phyloP scores from a whole-genome alignment of 2,797 vertebrate genomes.

The Rhinoraja longicauda region DNA sequence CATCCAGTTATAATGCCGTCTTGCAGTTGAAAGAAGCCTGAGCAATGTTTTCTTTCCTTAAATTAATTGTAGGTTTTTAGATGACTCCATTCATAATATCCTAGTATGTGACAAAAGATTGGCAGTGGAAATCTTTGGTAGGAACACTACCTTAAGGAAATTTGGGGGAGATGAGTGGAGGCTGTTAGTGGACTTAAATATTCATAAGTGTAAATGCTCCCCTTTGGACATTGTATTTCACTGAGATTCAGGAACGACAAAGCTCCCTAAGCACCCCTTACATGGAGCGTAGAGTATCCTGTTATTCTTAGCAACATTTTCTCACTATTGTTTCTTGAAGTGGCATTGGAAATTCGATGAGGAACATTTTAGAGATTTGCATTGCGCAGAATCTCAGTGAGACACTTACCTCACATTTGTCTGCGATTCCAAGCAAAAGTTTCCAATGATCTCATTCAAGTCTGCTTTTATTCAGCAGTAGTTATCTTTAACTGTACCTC shows the following conservation, averaged over 20 bases:
- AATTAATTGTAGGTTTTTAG: not conserved
- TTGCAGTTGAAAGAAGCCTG: not conserved
- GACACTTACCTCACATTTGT: not conserved
- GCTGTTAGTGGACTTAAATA: not conserved
- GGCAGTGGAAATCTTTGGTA: not conserved
- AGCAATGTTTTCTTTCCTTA: not conserved
- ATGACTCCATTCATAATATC: not conserved
- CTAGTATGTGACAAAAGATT: not conserved
- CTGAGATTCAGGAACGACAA: not conserved
- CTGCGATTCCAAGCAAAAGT: not conserved
- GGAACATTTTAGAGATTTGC: not conserved
- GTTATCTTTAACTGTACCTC: slow-evolving; percentile 7
- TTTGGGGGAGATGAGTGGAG: not conserved
- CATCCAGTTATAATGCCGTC: not conserved
- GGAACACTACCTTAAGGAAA: not conserved
- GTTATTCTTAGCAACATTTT: not conserved
- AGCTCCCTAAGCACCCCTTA: not conserved
- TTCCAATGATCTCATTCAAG: slow-evolving; percentile 20
- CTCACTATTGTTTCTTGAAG: not conserved
- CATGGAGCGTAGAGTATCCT: not conserved
- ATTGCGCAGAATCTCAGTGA: not conserved
- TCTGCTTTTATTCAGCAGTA: not conserved
- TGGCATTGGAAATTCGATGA: not conserved
- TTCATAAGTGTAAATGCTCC: not conserved
- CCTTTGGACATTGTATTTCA: not conserved